These are phyloP conservation scores for Procavia capensis DNA, from an alignment of 2,113 vertebrate species.

Conservation along the genomic window DNA sequence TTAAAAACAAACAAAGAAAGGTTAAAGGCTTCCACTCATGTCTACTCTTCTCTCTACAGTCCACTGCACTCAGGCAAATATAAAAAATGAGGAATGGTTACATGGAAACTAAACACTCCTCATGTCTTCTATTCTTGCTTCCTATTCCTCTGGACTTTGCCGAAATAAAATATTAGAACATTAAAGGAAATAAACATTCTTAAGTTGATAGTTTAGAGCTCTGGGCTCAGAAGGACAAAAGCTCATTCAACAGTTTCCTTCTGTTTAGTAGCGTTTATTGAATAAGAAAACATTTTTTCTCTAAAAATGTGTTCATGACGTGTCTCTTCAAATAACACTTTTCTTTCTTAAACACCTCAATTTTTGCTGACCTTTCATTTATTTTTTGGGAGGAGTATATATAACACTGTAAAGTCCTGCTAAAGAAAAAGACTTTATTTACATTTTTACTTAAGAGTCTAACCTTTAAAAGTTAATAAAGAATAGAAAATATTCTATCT, in stretches of 20 bases:
- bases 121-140: not conserved
- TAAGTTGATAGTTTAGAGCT: not conserved
- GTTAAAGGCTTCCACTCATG: not conserved
- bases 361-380: not conserved
- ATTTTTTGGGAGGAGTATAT: not conserved
- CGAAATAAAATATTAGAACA: not conserved
- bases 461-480: slow-evolving; percentile 29
- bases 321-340: not conserved
- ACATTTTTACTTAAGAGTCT: slow-evolving; percentile 18
- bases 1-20: not conserved
- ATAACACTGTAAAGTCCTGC: not conserved
- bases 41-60: not conserved
- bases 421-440: slow-evolving; percentile 24
- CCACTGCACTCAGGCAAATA: not conserved
- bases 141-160: not conserved
- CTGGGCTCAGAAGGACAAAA: not conserved
- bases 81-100: not conserved
- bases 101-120: not conserved
- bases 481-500: slow-evolving; percentile 16
- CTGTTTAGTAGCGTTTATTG: not conserved
- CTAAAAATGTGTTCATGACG: not conserved
- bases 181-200: not conserved
- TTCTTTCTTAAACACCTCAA: not conserved
- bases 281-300: slow-evolving; percentile 37
- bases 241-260: not conserved